Evolutionary conservation across 2,113 vertebrate species (phyloP), one percentile per base, ranked within the genome.

Genomic region (Phaethon lepturus): DNA sequence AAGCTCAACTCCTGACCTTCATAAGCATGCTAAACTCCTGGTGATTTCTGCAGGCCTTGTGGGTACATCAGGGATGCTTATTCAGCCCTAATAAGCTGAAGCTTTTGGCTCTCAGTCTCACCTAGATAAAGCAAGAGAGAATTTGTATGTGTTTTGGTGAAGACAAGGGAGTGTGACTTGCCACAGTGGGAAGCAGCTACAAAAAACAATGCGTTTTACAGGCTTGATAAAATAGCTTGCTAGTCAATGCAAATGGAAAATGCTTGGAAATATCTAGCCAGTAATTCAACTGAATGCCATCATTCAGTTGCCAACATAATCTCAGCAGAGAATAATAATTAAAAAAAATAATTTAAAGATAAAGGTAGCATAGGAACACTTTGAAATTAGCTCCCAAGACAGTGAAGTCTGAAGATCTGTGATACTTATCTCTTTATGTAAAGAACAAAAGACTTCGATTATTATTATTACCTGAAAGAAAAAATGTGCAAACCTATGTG

Each of bases 401-500:
- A 66, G 64, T 28, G 44, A 87, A 93, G 25, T 53, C 52, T 78
- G 56, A 94, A 93, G 62, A 91, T 80, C 55, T 93, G 68, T 74
- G 53, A 85, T 62, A 56, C 26, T 77, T 80, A 81, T 86, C 78
- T 88, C 35, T 52, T 91, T 44, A 86, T 79, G 85, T 58, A 82
- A 94, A 91, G 71, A 95, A 80, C 1, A 0, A 94, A 93, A 94
- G 16, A 85, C 25, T 94, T 91, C 3, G 6, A 55, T 94, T 95
- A 93, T 94, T 95, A 93, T 45, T 95, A 47, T 86, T 81, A 69
- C 87, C 58, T 94, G 68, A 94, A 94, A 94, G 83, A 95, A 35
- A 90, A 93, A 89, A 88, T 29, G 68, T 97, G 94, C 96, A 97
- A 94, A 96, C 40, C 40, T 33, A 73, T 91, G 58, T 92, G 91